phyloP scores from a whole-genome alignment of 2,113 vertebrate genomes.

The Corythornis madagascariensis region DNA sequence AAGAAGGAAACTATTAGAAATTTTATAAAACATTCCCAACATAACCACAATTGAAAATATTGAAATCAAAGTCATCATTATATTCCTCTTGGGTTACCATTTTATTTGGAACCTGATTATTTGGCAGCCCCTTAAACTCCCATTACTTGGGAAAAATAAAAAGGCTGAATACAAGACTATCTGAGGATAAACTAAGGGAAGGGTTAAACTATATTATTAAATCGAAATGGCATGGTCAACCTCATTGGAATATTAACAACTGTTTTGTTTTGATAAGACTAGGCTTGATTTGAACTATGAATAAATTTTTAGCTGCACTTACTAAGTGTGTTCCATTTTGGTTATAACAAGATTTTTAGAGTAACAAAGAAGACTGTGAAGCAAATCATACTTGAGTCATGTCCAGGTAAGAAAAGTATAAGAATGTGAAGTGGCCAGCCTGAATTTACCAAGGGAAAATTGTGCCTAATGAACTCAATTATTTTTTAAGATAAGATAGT shows the following conservation, averaged over 20 bases:
- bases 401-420: background rate
- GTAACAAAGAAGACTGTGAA: background rate
- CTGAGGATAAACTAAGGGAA: background rate
- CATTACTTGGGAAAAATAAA: background rate
- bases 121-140: fast-evolving
- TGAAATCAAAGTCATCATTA: background rate
- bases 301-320: background rate
- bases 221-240: background rate
- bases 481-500: background rate
- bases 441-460: background rate
- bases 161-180: background rate
- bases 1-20: background rate
- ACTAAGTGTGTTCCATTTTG: background rate
- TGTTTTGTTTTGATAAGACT: fast-evolving
- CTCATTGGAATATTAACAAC: background rate
- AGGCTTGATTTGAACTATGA: background rate
- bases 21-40: background rate
- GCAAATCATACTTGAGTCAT: background rate
- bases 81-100: fast-evolving
- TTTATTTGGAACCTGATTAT: background rate
- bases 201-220: background rate
- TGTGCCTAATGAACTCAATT: background rate
- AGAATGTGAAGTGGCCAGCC: background rate
- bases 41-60: fast-evolving
- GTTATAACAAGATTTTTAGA: background rate